A percentile compares a stretch with the other conserved stretches of the same genome.
Conservation (phyloP, 2,113 vertebrate species). For the Prunella fulvescens region DNA sequence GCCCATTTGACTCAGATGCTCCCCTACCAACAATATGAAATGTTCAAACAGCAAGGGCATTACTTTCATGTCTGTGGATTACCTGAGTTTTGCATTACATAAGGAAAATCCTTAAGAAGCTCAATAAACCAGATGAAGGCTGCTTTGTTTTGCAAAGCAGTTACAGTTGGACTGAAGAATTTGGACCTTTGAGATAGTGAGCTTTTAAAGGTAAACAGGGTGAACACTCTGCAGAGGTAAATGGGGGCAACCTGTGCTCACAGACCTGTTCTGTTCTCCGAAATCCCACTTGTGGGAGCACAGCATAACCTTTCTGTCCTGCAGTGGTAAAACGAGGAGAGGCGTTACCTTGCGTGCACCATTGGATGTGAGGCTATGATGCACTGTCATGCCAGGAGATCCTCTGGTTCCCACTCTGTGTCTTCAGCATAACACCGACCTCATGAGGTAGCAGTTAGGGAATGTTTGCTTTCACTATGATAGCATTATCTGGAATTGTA, state of each 20-base stretch:
- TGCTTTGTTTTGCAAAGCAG: conserved; percentile 8
- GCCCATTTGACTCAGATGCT: not conserved
- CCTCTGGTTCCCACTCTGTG: not conserved
- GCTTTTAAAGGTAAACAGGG: not conserved
- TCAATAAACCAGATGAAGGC: not conserved
- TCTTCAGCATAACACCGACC: not conserved
- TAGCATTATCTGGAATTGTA: not conserved
- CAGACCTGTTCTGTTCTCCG: not conserved
- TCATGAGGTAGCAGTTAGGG: not conserved
- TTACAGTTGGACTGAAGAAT: not conserved
- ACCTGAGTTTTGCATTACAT: not conserved
- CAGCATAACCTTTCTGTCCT: not conserved
- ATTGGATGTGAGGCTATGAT: not conserved
- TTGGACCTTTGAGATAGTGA: not conserved
- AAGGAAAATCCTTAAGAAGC: not conserved
- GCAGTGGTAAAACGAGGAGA: not conserved
- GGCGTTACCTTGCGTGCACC: not conserved
- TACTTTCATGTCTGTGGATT: not conserved
- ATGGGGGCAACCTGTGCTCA: not conserved
- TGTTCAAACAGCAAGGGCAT: not conserved
- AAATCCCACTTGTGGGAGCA: not conserved
- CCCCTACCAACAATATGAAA: not conserved
- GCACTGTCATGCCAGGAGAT: not conserved
- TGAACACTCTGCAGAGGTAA: not conserved
- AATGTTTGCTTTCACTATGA: not conserved